These are phyloP conservation scores for Zoanthus gigantus DNA, from an alignment of 92 coral and sea anemone species.

Conservation along the genomic window DNA sequence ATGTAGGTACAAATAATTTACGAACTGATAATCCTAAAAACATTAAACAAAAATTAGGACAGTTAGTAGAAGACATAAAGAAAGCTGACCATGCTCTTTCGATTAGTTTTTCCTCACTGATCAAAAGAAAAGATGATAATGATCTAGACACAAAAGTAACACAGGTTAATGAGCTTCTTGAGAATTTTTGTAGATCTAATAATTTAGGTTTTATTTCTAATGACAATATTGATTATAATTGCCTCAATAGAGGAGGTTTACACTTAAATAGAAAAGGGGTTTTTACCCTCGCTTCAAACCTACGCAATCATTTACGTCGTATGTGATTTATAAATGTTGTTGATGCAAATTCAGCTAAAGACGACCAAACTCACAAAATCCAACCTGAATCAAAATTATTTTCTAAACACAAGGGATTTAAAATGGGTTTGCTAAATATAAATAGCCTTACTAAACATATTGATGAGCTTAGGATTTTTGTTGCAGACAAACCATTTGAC, in stretches of 20 bases:
- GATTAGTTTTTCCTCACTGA: neutral
- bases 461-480: constrained; percentile 40
- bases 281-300: constrained; percentile 38
- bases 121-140: constrained; percentile 26
- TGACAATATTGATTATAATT: constrained; percentile 16
- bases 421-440: constrained; percentile 55
- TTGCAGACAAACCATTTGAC: constrained; percentile 33
- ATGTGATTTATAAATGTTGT: constrained; percentile 51
- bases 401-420: constrained; percentile 46
- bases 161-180: constrained; percentile 21
- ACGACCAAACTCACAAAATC: neutral
- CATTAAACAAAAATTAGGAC: constrained; percentile 2
- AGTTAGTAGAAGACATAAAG: constrained; percentile 1
- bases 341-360: constrained; percentile 31
- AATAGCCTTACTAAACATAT: constrained; percentile 53
- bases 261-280: constrained; percentile 49
- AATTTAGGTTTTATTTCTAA: constrained; percentile 42
- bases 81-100: neutral
- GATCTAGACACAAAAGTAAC: neutral
- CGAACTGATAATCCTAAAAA: constrained; percentile 19
- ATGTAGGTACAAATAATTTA: constrained; percentile 27
- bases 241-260: neutral
- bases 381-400: neutral
- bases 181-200: constrained; percentile 15
- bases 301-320: constrained; percentile 23